Conservation (phyloP, 2,888 invertebrate genomes). For the Brachylomia viminalis region DNA sequence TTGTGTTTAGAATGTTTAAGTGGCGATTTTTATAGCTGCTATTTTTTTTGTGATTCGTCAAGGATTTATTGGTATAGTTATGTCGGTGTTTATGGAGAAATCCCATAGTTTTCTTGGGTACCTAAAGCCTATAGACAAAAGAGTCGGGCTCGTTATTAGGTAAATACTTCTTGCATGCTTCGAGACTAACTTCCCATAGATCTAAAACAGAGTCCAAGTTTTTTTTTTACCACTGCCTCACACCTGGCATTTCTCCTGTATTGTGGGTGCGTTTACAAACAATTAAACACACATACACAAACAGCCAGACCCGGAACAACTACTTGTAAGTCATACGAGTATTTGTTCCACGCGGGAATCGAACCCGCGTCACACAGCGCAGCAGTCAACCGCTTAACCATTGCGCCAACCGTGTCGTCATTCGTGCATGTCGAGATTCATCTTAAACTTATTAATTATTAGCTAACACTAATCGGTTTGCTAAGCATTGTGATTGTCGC, state of each 20-base stretch:
- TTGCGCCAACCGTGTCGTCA: no score
- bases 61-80: neutral
- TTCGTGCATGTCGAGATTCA: no score
- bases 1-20: slow-evolving; percentile 27
- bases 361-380: no score
- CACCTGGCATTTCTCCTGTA: no score
- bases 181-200: neutral
- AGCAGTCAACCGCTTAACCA: no score
- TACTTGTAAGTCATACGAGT: no score
- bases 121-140: neutral
- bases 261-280: no score
- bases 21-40: neutral
- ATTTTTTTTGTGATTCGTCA: neutral
- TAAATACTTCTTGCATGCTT: neutral
- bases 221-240: no score
- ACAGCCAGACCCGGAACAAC: no score
- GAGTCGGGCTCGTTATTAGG: neutral
- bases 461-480: neutral
- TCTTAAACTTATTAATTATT: neutral
- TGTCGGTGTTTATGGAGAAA: neutral
- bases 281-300: no score
- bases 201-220: neutral
- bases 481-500: neutral
- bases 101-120: neutral
- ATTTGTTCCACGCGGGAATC: no score